Evolutionary conservation across 2,888 invertebrate species (phyloP).

Genomic region (Parnassius orleans): DNA sequence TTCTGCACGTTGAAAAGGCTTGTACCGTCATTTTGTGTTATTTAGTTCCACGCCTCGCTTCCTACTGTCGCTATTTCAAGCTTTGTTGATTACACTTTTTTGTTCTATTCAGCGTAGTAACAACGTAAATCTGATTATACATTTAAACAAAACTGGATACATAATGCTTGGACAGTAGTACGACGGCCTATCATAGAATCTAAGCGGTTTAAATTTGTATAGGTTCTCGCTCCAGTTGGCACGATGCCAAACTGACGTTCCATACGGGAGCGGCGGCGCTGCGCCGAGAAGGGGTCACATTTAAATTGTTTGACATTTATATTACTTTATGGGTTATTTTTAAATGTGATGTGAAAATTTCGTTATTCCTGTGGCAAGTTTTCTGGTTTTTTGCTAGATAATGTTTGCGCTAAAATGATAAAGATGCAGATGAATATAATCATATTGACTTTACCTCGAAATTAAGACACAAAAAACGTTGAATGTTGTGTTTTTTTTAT

Average conservation of each 20-base stretch:
- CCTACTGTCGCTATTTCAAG: background rate
- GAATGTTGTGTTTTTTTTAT: too few species aligned
- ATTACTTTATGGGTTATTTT: conserved; percentile 12
- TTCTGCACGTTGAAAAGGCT: background rate
- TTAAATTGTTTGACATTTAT: conserved; percentile 19
- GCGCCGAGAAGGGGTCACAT: conserved; percentile 3
- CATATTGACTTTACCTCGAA: too few species aligned
- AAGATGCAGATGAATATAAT: too few species aligned
- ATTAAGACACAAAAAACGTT: too few species aligned
- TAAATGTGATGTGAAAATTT: conserved; percentile 3
- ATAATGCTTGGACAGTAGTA: conserved; percentile 1
- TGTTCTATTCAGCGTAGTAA: conserved; percentile 1
- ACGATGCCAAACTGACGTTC: conserved; percentile 7
- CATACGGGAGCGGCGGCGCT: background rate
- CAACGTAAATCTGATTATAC: conserved; percentile 3
- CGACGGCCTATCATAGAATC: conserved; percentile 19
- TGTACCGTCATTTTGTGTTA: conserved; percentile 9
- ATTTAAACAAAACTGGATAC: conserved; percentile 1
- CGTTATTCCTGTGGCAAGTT: too few species aligned
- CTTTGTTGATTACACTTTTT: conserved; percentile 5
- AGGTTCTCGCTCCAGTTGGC: conserved; percentile 22
- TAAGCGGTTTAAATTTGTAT: conserved; percentile 23
- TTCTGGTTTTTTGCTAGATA: too few species aligned
- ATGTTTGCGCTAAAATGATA: too few species aligned
- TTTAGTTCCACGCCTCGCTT: background rate